A percentile compares a stretch with the other conserved stretches of the same genome.
Evolutionary conservation across 2,888 invertebrate genomes (phyloP).

Genomic region (Belgica antarctica): DNA sequence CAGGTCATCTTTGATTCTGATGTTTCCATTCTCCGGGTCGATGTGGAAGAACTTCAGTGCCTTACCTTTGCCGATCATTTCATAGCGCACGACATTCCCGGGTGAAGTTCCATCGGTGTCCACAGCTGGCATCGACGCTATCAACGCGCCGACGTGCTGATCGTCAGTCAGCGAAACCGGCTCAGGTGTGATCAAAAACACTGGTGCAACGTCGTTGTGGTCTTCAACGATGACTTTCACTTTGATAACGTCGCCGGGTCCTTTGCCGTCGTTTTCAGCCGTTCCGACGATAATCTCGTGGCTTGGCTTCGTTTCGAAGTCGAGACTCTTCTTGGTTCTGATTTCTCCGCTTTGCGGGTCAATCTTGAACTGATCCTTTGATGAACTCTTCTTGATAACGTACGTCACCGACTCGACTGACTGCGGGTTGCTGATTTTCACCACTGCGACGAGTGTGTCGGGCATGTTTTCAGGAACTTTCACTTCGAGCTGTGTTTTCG

Average conservation of each 20-base stretch:
- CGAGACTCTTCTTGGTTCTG: slow-evolving; percentile 71
- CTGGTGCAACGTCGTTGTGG: slow-evolving; percentile 83
- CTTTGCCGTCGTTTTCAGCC: slow-evolving; percentile 71
- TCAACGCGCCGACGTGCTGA: slow-evolving; percentile 74
- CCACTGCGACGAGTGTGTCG: slow-evolving; percentile 74
- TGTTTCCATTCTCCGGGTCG: slow-evolving; percentile 76
- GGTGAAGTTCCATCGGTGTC: slow-evolving; percentile 84
- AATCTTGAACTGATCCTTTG: slow-evolving; percentile 72
- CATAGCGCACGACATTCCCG: slow-evolving; percentile 76
- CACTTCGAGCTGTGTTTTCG: slow-evolving; percentile 69
- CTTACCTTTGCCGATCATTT: slow-evolving; percentile 77
- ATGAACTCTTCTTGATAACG: slow-evolving; percentile 75
- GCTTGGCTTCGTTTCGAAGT: slow-evolving; percentile 71
- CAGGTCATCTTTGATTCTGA: slow-evolving; percentile 80
- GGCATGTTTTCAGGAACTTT: slow-evolving; percentile 82
- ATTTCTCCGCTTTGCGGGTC: slow-evolving; percentile 77
- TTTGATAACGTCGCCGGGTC: slow-evolving; percentile 70
- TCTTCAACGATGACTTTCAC: slow-evolving; percentile 65
- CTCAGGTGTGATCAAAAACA: slow-evolving; percentile 77
- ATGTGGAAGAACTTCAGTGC: slow-evolving; percentile 83
- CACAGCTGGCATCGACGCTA: slow-evolving; percentile 74
- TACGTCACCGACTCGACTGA: slow-evolving; percentile 78
- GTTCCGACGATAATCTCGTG: slow-evolving; percentile 79
- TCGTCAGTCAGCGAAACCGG: slow-evolving; percentile 82
- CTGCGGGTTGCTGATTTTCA: slow-evolving; percentile 83